These are phyloP conservation scores for Nicator chloris DNA, from an alignment of 2,113 vertebrate species.

Conservation along the genomic window DNA sequence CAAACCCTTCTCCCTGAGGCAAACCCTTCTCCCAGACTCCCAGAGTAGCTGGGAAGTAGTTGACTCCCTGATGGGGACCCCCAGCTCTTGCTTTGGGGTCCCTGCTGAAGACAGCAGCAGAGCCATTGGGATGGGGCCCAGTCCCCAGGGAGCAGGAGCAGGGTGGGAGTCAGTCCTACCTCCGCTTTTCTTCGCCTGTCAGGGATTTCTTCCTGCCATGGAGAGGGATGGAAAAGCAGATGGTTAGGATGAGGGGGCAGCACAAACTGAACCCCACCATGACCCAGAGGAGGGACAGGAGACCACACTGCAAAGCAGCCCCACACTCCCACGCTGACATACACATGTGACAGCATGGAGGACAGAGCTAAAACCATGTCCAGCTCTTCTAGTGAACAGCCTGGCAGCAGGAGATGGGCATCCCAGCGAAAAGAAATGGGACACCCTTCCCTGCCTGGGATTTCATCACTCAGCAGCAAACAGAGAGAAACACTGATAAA, in stretches of 20 bases:
- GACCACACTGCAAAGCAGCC: not conserved
- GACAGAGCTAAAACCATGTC: not conserved
- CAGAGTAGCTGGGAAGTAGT: not conserved
- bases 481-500: fast-evolving
- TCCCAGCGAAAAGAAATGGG: not conserved
- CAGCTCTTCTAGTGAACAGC: not conserved
- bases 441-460: not conserved
- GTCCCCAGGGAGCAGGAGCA: fast-evolving
- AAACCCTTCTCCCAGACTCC: not conserved
- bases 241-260: not conserved
- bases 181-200: conserved; percentile 16
- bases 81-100: not conserved
- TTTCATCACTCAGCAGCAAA: not conserved
- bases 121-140: not conserved
- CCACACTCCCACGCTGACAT: not conserved
- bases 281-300: not conserved
- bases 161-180: conserved; percentile 30
- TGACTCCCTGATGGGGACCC: not conserved
- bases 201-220: conserved; percentile 34
- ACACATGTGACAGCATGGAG: not conserved
- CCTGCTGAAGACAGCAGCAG: not conserved
- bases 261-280: not conserved
- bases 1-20: not conserved
- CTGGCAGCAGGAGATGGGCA: not conserved
- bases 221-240: not conserved